Evolutionary conservation across 2,888 invertebrate species (phyloP), one percentile per base, ranked within the genome.

Genomic region (Microplitis manilae): DNA sequence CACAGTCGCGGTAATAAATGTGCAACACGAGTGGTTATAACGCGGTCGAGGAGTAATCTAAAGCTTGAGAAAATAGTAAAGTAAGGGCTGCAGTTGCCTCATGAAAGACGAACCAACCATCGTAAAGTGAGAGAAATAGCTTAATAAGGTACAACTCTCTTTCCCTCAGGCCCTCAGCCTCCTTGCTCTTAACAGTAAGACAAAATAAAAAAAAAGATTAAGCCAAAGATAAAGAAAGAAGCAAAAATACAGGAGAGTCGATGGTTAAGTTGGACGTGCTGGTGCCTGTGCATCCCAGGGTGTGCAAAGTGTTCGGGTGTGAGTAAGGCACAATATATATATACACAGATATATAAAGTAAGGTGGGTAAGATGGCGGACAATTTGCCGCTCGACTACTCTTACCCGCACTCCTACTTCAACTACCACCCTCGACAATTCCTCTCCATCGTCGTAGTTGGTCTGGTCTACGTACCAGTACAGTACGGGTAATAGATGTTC

Each of bases 331-430:
- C 50, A 50, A 50, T 50, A 50, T 50, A 50, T 50, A 50, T 50
- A 50, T 50, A 50, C 50, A 50, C 50, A 50, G 50, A 50, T 50
- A 50, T 50, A 50, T 50, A 50, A 50, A 50, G 50, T 89, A 88
- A 89, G 89, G 89, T 89, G 87, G 89, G 85, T 89, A 89, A 89
- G 89, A 89, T 89, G 89, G 89, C 89, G 89, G 89, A 89, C 89
- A 89, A 89, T 89, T 89, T 89, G 89, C 89, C 89, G 89, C 89
- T 89, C 89, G 89, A 89, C 89, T 89, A 89, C 89, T 87, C 87
- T 87, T 86, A 84, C 86, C 87, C 88, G 85, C 87, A 87, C 87
- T 50, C 50, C 50, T 13, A 50, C 50, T 50, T 50, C 8, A 50
- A 50, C 50, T 50, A 50, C 78, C 75, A 74, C 79, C 78, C 83